Conservation (phyloP, 2,888 invertebrate species). For the Cantharis rufa region DNA sequence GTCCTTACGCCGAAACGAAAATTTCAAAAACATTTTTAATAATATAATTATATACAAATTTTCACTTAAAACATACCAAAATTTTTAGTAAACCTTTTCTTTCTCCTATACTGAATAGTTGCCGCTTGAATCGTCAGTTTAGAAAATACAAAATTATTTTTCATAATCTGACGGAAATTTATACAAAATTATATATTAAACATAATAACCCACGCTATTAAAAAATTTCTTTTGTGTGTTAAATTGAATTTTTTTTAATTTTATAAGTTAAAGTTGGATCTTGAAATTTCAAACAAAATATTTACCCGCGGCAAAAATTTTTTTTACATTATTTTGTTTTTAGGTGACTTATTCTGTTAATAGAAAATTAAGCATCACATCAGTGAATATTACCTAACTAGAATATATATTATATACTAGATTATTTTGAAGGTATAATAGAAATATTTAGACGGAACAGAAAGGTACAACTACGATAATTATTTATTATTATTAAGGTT, state of each 20-base stretch:
- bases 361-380: background rate
- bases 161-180: background rate
- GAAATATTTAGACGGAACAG: background rate
- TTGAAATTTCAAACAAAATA: background rate
- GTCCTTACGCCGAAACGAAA: too few species aligned
- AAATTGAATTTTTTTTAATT: background rate
- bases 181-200: background rate
- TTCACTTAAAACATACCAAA: too few species aligned
- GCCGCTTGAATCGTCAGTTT: background rate
- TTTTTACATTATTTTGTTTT: background rate
- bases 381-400: background rate
- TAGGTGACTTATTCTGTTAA: background rate
- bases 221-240: background rate
- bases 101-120: background rate
- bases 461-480: background rate
- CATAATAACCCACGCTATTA: background rate
- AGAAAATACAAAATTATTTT: background rate
- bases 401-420: background rate
- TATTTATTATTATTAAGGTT: too few species aligned
- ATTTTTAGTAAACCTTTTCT: too few species aligned
- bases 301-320: background rate
- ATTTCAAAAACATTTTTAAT: too few species aligned
- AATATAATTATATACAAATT: too few species aligned
- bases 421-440: background rate
- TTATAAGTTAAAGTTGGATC: background rate